Evolutionary conservation across 2,888 invertebrate species (phyloP).

Genomic region (Rhagium mordax): DNA sequence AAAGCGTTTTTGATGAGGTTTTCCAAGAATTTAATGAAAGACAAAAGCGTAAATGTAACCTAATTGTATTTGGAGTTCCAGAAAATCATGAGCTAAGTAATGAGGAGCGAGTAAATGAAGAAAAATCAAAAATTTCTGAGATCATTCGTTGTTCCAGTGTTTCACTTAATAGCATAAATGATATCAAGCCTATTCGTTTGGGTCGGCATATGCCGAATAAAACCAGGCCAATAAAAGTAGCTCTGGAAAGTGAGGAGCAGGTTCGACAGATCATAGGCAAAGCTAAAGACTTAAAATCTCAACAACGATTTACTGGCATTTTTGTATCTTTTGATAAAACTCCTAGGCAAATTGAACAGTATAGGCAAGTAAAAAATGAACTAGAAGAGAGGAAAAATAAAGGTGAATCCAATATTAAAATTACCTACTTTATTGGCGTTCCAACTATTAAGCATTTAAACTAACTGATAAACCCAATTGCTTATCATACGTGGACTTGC

Average conservation of each 20-base stretch:
- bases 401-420: not conserved
- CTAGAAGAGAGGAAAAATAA: not conserved
- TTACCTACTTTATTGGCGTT: not conserved
- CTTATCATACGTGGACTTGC: not conserved
- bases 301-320: not conserved
- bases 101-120: not conserved
- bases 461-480: not conserved
- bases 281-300: not conserved
- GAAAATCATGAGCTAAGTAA: not conserved
- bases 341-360: not conserved
- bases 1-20: not conserved
- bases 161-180: not conserved
- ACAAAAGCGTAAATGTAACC: not conserved
- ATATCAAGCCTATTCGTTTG: not conserved
- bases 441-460: not conserved
- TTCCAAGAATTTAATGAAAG: not conserved
- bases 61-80: not conserved
- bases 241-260: not conserved
- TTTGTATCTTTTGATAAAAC: not conserved
- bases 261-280: not conserved
- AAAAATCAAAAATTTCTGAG: not conserved
- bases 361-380: not conserved
- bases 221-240: not conserved
- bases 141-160: not conserved
- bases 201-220: not conserved